Conservation (phyloP, 1,140 invertebrate species). For the Theocolax elegans region DNA sequence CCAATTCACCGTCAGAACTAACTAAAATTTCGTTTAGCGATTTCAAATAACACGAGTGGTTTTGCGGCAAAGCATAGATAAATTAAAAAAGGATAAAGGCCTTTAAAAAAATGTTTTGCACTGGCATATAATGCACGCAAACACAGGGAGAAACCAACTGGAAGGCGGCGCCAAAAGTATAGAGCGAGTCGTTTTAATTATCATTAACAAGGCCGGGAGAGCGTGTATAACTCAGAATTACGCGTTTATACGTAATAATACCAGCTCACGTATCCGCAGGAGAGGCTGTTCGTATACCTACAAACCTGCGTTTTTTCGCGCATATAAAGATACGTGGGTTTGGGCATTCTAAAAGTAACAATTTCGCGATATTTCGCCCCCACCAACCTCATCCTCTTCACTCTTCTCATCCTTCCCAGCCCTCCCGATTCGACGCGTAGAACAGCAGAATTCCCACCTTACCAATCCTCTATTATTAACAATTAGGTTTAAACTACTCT, state of each 20-base stretch:
- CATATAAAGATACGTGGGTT: too few species aligned
- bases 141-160: neutral
- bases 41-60: neutral
- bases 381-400: too few species aligned
- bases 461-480: constrained; percentile 70
- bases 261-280: constrained; percentile 20
- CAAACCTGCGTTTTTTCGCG: neutral
- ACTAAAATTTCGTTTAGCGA: constrained; percentile 1
- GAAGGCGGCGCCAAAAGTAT: constrained; percentile 53
- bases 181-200: constrained; percentile 65
- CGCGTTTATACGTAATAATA: constrained; percentile 65
- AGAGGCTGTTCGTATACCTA: too few species aligned
- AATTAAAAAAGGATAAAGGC: too few species aligned
- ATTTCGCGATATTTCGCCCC: too few species aligned
- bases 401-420: too few species aligned
- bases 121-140: too few species aligned
- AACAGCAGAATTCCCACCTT: constrained; percentile 64
- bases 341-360: too few species aligned
- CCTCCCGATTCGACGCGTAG: too few species aligned
- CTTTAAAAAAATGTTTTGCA: too few species aligned
- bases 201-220: constrained; percentile 62
- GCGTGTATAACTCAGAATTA: constrained; percentile 65
- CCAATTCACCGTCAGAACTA: too few species aligned
- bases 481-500: constrained; percentile 69
- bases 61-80: too few species aligned